Evolutionary conservation across 2,888 invertebrate species (phyloP), one percentile per base, ranked within the genome.

Genomic region (Hoplodrina ambigua): DNA sequence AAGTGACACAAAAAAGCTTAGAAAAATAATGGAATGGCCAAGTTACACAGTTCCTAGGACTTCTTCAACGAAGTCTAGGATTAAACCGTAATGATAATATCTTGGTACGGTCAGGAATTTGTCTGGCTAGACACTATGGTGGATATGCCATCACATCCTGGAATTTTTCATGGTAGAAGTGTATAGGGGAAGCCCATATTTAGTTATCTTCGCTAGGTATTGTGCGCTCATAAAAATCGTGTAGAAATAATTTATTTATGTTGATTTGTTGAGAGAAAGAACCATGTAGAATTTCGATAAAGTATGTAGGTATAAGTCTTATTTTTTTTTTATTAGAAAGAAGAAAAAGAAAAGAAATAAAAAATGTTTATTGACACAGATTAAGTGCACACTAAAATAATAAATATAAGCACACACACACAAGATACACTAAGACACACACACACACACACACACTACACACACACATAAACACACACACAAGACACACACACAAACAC

Each of bases 81-180:
- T 20, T 58, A 50, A 75, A 72, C 15, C 13, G 68, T 69, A 52
- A 44, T 50, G 61, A 74, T 76, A 58, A 78, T 52, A 50, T 60
- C 64, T 41, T 19, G 33, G 15, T 60, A 53, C 33, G 53, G 17
- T 0, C 10, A 33, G n/a, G 79, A 78, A 60, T 78, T 11, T 49
- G n/a, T n/a, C 49, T 41, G 19, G 15, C 10, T 13, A 68, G 55
- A 68, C 76, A 7, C 50, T 25, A 20, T 77, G 60, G 49, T 70
- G 19, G 49, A 69, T 73, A 15, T 37, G 25, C 69, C 41, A 54
- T 44, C 1, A 53, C 19, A n/a, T 44, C 41, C 33, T 25, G 46
- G 19, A 57, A 49, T 70, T 53, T 57, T 70, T 74, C 57, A 54
- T 4, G 33, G 33, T 70, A 70, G 2, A 8, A 1, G 11, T 37